Evolutionary conservation across 2,797 vertebrate species (phyloP).

Genomic region (Lophotriccus pileatus): DNA sequence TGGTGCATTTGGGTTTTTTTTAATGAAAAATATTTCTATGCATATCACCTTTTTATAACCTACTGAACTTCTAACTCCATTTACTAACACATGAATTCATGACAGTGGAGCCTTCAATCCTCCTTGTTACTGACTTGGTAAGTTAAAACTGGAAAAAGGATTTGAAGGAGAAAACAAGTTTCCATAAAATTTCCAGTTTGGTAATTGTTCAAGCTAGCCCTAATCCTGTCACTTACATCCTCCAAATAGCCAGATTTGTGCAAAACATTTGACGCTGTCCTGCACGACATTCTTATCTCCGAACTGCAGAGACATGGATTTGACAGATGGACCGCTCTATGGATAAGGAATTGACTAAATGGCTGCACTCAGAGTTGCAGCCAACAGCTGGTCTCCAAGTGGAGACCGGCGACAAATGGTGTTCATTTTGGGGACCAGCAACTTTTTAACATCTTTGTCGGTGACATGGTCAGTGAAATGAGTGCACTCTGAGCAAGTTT

Average conservation of each 20-base stretch:
- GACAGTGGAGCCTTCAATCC: not conserved
- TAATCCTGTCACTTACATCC: not conserved
- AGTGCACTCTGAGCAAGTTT: not conserved
- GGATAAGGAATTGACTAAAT: not conserved
- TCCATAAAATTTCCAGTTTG: not conserved
- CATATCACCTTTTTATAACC: not conserved
- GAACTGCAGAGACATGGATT: not conserved
- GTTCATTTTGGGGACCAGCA: accelerated
- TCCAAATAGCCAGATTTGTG: not conserved
- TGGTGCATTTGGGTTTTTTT: not conserved
- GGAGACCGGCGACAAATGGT: not conserved
- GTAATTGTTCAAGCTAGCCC: not conserved
- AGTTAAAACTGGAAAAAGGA: not conserved
- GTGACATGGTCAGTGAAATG: not conserved
- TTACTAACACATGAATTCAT: not conserved
- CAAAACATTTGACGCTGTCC: not conserved
- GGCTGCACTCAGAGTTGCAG: not conserved
- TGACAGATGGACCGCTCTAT: not conserved
- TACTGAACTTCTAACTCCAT: not conserved
- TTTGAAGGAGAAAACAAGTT: not conserved
- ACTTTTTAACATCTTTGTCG: not conserved
- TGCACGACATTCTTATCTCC: not conserved
- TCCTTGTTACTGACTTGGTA: not conserved
- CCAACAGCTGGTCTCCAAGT: not conserved
- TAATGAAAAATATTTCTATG: not conserved